These are phyloP conservation scores for Drosophila monieri DNA, from an alignment of 2,888 invertebrate genomes.

Conservation along the genomic window DNA sequence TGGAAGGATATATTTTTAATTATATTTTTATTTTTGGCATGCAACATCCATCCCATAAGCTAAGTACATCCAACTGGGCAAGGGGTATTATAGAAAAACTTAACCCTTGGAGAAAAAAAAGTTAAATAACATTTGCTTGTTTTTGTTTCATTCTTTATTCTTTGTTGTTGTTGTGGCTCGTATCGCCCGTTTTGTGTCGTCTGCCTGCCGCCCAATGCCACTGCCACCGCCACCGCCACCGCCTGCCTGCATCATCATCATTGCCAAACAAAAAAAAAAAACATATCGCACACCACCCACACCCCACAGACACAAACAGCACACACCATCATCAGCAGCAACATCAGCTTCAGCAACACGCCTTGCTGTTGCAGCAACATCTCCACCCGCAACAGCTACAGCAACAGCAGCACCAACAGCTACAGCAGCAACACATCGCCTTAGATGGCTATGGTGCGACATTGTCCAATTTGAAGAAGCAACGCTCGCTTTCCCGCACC, in stretches of 20 bases:
- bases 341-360: conserved; percentile 65
- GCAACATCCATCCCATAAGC: conserved; percentile 15
- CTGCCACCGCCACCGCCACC: conserved; percentile 57
- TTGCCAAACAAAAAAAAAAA: conserved; percentile 31
- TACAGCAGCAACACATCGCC: conserved; percentile 69
- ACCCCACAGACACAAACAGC: conserved; percentile 70
- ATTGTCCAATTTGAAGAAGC: conserved; percentile 96
- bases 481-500: conserved; percentile 91
- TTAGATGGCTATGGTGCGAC: conserved; percentile 85
- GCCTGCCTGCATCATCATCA: conserved; percentile 20
- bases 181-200: conserved; percentile 74
- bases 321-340: conserved; percentile 70
- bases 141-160: conserved; percentile 58
- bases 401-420: conserved; percentile 57
- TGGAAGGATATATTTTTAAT: no score
- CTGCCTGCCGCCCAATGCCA: conserved; percentile 51
- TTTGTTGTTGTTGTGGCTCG: conserved; percentile 52
- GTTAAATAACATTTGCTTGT: conserved; percentile 77
- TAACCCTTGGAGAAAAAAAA: conserved; percentile 16
- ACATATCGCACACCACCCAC: conserved; percentile 23
- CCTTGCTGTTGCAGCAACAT: conserved; percentile 55
- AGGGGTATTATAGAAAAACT: conserved; percentile 36
- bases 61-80: conserved; percentile 11
- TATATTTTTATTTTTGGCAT: not conserved
- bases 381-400: conserved; percentile 44